Base-by-base conservation (phyloP, 2,113 vertebrate species). In the Ellobius talpinus region DNA sequence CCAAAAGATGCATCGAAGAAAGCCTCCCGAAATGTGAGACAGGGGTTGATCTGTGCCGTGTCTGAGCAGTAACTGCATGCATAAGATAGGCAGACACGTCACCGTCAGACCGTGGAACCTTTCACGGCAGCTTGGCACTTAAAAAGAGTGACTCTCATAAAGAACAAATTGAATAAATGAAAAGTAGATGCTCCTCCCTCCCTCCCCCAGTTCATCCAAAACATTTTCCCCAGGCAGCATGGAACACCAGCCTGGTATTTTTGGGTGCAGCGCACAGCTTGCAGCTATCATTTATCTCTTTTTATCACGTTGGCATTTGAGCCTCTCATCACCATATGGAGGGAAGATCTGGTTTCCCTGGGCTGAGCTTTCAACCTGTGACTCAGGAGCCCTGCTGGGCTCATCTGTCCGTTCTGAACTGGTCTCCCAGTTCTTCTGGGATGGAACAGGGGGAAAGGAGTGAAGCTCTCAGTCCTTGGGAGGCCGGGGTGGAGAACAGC, bases 221-320 rank as follows among this genome's bases (percentile, higher is more conserved):
- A 78, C 33, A 72, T 66, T 91, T 94, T 19, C 65, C 31, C 4
- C 47, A 89, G 88, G 58, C 52, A 82, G 88, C 39, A 12, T 33
- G 31, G 47, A 77, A 17, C 9, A 10, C 42, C 87, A 84, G 89
- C 29, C 90, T 92, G 94, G 77, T 81, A 92, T 95, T 96, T 90
- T 19, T 16, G 42, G 82, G 82, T 73, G n/a, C 50, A 52, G 58
- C 87, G 14, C 24, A 36, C 42, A 58, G 29, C 81, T 81, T 61
- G 89, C 91, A 89, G 89, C 89, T 73, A 23, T 89, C 88, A 94
- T 79, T 96, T 94, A 87, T 90, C 86, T 87, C 95, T 68, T 95
- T 91, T 96, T 91, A 92, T 89, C 95, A 63, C 10, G 7, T 65
- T 96, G 96, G 74, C 95, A 85, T 96, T 96, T 96, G 79, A 93